A percentile compares a stretch with the other conserved stretches of the same genome.
phyloP scores from a whole-genome alignment of 2,888 invertebrate genomes.

The Chrysodeixis includens region DNA sequence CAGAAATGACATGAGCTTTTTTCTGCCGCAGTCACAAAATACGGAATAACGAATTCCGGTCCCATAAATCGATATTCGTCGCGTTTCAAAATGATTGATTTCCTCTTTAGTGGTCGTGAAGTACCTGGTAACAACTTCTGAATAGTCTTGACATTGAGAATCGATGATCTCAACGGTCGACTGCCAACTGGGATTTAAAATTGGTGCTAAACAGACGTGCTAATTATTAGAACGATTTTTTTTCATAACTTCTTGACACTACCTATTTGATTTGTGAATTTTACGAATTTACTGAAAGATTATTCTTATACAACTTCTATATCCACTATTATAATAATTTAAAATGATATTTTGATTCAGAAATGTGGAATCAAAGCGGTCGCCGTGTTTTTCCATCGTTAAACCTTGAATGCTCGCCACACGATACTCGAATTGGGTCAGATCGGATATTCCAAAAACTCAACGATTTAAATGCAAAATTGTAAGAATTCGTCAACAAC shows the following conservation, averaged over 20 bases:
- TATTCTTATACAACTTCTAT: not conserved
- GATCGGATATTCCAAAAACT: slow-evolving; percentile 40
- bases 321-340: not conserved
- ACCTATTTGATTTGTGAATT: slow-evolving; percentile 20
- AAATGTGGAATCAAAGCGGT: slow-evolving; percentile 18
- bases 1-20: not conserved
- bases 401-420: slow-evolving; percentile 54
- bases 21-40: not conserved
- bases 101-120: slow-evolving; percentile 39
- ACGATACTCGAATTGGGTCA: slow-evolving; percentile 47
- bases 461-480: slow-evolving; percentile 16
- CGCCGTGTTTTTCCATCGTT: slow-evolving; percentile 37
- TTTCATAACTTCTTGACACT: slow-evolving; percentile 36
- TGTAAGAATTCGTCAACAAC: slow-evolving; percentile 15
- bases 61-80: slow-evolving; percentile 16
- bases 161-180: slow-evolving; percentile 64
- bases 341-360: slow-evolving; percentile 17
- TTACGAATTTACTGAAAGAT: slow-evolving; percentile 9
- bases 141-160: slow-evolving; percentile 67
- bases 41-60: slow-evolving; percentile 18
- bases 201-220: slow-evolving; percentile 68
- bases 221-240: slow-evolving; percentile 62
- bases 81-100: slow-evolving; percentile 15
- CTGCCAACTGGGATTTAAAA: slow-evolving; percentile 66
- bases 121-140: slow-evolving; percentile 46